phyloP scores from a whole-genome alignment of 2,888 invertebrate species.

The Standfussiana lucernea region DNA sequence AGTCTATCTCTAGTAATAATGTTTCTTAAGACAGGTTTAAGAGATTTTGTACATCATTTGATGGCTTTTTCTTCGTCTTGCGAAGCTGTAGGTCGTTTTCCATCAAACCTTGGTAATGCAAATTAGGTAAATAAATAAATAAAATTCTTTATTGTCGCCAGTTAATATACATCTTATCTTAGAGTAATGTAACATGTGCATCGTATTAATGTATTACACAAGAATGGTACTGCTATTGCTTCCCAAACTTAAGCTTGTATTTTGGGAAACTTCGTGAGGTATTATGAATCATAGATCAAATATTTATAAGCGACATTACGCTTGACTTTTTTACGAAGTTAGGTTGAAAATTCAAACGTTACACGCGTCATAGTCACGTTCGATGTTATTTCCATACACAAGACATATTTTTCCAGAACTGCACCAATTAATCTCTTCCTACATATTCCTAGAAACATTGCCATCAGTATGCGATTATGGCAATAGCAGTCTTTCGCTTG shows the following conservation, averaged over 20 bases:
- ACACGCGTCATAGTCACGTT: not conserved
- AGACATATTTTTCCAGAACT: constrained; percentile 26
- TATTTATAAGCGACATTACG: not conserved
- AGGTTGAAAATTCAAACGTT: not conserved
- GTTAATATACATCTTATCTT: no score
- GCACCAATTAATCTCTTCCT: constrained; percentile 30
- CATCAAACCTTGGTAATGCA: no score
- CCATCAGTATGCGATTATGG: constrained; percentile 40
- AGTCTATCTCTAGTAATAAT: constrained; percentile 13
- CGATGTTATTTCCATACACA: not conserved
- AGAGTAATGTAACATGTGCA: no score
- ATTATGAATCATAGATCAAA: constrained; percentile 8
- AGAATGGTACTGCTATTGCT: no score
- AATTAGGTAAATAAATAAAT: no score
- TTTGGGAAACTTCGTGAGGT: no score
- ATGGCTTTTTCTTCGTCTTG: not conserved
- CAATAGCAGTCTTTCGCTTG: constrained; percentile 27
- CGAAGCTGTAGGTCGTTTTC: not conserved
- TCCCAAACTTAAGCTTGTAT: no score
- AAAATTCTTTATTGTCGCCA: no score
- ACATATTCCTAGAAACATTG: constrained; percentile 39
- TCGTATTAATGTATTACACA: no score
- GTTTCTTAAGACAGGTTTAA: constrained; percentile 5
- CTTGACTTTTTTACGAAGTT: not conserved
- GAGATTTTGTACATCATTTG: not conserved